Evolutionary conservation across 2,888 invertebrate species (phyloP).

Genomic region (Archaeoteleia sp.): DNA sequence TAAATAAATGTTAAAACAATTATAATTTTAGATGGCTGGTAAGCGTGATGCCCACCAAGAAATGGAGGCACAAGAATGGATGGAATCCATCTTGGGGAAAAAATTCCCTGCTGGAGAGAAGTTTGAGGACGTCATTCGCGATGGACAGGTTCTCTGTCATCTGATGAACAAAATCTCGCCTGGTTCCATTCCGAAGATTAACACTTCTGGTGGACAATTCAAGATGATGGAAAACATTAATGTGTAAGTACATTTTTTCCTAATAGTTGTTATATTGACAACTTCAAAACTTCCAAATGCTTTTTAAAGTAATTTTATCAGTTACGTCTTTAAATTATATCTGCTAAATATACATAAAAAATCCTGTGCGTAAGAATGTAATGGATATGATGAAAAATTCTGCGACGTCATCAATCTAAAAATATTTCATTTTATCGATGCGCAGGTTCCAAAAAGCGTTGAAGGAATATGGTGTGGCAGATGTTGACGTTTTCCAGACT

Average conservation of each 20-base stretch:
- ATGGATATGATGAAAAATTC: background rate
- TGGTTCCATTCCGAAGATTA: conserved; percentile 91
- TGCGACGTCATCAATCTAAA: background rate
- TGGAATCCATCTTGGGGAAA: conserved; percentile 89
- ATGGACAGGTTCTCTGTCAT: conserved; percentile 94
- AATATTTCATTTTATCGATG: conserved; percentile 12
- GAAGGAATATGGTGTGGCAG: conserved; percentile 90
- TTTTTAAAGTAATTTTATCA: background rate
- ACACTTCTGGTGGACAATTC: conserved; percentile 96
- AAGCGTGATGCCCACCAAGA: conserved; percentile 90
- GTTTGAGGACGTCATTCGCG: conserved; percentile 93
- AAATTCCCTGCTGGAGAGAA: conserved; percentile 88
- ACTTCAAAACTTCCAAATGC: too few species aligned
- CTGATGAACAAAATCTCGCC: conserved; percentile 96
- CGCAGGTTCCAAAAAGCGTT: conserved; percentile 90
- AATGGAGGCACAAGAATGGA: conserved; percentile 93
- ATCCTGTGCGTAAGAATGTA: background rate
- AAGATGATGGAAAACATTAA: conserved; percentile 99
- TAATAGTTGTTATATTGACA: too few species aligned
- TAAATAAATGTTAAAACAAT: background rate
- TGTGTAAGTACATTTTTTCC: conserved; percentile 79
- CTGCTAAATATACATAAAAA: conserved; percentile 25
- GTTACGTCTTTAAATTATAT: background rate
- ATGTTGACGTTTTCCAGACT: conserved; percentile 96
- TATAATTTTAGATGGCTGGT: conserved; percentile 81